Evolutionary conservation across 2,113 vertebrate genomes (phyloP).

Genomic region (Rhinopomastus cyanomelas): DNA sequence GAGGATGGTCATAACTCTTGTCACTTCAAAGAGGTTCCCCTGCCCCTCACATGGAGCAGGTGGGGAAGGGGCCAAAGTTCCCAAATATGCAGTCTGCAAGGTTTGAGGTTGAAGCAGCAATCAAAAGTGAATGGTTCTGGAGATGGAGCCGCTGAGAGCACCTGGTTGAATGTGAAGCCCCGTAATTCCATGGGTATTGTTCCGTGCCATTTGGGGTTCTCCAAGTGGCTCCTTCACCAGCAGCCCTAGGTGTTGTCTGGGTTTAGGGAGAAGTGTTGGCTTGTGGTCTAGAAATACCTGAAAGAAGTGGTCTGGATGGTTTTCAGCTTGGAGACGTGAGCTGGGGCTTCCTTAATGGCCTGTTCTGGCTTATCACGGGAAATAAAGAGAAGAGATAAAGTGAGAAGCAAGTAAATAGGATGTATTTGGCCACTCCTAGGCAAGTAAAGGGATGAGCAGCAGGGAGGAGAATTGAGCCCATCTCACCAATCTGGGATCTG

Average conservation of each 20-base stretch:
- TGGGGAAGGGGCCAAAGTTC: not conserved
- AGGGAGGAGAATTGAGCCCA: not conserved
- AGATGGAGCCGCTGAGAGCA: fast-evolving
- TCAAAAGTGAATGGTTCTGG: fast-evolving
- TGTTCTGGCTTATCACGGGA: not conserved
- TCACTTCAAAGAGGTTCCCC: not conserved
- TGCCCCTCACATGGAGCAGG: not conserved
- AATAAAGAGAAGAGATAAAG: not conserved
- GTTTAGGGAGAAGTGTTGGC: not conserved
- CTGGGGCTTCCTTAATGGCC: not conserved
- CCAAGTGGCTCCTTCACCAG: fast-evolving
- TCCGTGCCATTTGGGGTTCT: not conserved
- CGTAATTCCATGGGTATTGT: too few relatives aligned
- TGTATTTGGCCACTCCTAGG: fast-evolving
- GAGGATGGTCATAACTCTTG: not conserved
- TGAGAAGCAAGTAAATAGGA: not conserved
- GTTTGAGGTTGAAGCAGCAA: not conserved
- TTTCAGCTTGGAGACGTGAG: not conserved
- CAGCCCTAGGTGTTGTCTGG: not conserved
- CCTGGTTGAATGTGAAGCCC: not conserved
- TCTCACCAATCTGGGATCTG: not conserved
- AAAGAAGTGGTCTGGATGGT: not conserved
- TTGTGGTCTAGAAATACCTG: not conserved
- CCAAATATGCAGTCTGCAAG: not conserved
- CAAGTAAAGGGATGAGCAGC: not conserved